phyloP scores from a whole-genome alignment of 1,140 invertebrate genomes.

The Medauroidea extradentata region DNA sequence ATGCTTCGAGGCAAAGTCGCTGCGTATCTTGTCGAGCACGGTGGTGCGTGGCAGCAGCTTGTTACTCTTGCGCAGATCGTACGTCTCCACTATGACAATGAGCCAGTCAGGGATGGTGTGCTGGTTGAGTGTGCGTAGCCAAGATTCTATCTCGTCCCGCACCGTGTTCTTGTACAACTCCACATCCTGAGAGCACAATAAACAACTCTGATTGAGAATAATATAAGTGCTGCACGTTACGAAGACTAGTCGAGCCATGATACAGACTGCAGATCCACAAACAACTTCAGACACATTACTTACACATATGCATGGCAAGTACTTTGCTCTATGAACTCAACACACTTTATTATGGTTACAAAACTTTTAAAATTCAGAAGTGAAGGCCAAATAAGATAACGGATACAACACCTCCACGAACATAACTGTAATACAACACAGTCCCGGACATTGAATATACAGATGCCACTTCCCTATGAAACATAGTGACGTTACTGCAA shows the following conservation, averaged over 20 bases:
- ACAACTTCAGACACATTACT: too few species aligned
- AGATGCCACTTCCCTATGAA: too few species aligned
- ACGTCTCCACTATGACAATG: constrained; percentile 87
- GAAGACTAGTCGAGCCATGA: too few species aligned
- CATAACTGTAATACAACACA: too few species aligned
- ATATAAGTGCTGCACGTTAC: background rate
- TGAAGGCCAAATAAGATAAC: too few species aligned
- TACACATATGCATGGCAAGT: background rate
- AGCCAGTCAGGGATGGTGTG: constrained; percentile 86
- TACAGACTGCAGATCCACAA: too few species aligned
- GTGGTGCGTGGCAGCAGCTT: constrained; percentile 89
- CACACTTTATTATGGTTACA: too few species aligned
- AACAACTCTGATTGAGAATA: constrained; percentile 11
- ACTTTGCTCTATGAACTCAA: background rate
- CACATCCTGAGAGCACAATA: constrained; percentile 66
- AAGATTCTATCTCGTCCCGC: constrained; percentile 82
- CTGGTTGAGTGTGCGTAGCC: constrained; percentile 73
- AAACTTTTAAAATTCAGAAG: too few species aligned
- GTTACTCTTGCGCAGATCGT: constrained; percentile 86
- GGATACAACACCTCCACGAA: too few species aligned
- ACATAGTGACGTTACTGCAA: too few species aligned
- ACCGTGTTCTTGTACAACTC: constrained; percentile 83
- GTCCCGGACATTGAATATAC: too few species aligned
- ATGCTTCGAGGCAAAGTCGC: constrained; percentile 89
- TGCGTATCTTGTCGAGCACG: constrained; percentile 90